A percentile compares a stretch with the other conserved stretches of the same genome.
Evolutionary conservation across 2,888 invertebrate genomes (phyloP).

Genomic region (Drosophila buzzatii): DNA sequence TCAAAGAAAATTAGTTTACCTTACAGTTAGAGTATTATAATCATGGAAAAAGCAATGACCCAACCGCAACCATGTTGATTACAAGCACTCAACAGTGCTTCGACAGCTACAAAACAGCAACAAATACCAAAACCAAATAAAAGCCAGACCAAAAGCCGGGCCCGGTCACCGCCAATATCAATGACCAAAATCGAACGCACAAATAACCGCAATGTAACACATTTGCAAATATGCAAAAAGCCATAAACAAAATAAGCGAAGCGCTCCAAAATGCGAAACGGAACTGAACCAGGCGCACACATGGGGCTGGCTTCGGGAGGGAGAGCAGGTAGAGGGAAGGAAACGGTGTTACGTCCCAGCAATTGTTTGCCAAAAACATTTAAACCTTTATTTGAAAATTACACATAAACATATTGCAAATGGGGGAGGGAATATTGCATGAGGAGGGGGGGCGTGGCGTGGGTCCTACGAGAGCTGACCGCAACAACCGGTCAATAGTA

Average conservation of each 20-base stretch:
- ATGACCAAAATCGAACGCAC: slow-evolving; percentile 76
- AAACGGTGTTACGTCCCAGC: slow-evolving; percentile 20
- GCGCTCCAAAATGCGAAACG: slow-evolving; percentile 19
- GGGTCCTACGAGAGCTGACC: slow-evolving; percentile 15
- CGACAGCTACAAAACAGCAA: slow-evolving; percentile 24
- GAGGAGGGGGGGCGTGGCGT: background rate
- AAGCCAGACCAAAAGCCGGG: slow-evolving; percentile 35
- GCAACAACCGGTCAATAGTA: slow-evolving; percentile 40
- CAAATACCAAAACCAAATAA: slow-evolving; percentile 25
- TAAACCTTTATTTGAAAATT: slow-evolving; percentile 78
- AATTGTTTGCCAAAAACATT: slow-evolving; percentile 81
- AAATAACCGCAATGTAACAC: slow-evolving; percentile 79
- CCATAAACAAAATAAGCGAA: slow-evolving; percentile 63
- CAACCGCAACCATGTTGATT: slow-evolving; percentile 76
- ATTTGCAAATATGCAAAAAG: slow-evolving; percentile 69
- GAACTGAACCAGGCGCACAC: slow-evolving; percentile 1
- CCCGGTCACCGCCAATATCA: slow-evolving; percentile 69
- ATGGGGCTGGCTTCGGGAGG: too few relatives aligned
- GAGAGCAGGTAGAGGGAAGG: background rate
- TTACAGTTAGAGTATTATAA: slow-evolving; percentile 45
- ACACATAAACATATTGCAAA: slow-evolving; percentile 76
- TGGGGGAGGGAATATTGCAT: background rate
- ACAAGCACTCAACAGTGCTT: slow-evolving; percentile 56
- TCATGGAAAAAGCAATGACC: slow-evolving; percentile 66
- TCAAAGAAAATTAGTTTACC: background rate